A percentile compares a stretch with the other conserved stretches of the same genome.
Evolutionary conservation across 1,140 invertebrate species (phyloP).

Genomic region (Lamellibrachia luymesi): DNA sequence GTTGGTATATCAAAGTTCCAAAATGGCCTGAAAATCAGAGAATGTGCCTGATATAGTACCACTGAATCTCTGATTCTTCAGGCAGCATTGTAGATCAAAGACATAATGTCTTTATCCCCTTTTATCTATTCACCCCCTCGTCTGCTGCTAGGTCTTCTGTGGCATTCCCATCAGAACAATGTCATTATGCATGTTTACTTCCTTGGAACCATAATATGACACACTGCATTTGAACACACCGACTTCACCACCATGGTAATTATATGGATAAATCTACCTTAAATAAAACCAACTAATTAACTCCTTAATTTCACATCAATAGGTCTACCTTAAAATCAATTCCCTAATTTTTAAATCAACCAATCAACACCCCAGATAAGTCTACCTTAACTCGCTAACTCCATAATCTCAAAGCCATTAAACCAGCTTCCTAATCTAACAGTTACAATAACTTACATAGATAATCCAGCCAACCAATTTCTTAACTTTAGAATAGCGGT

Average conservation of each 20-base stretch:
- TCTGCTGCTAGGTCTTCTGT: no score
- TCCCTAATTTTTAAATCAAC: not conserved
- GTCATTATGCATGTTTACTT: not conserved
- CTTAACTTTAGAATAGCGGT: no score
- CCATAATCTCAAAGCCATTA: no score
- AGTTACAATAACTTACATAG: no score
- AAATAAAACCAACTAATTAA: not conserved
- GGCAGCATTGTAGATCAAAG: no score
- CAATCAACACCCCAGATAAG: not conserved
- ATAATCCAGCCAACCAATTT: no score
- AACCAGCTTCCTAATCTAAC: no score
- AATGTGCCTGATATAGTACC: not conserved
- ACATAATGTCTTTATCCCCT: not conserved
- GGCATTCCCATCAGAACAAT: no score
- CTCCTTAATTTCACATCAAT: not conserved
- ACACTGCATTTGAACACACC: no score
- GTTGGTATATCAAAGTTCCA: conserved; percentile 94
- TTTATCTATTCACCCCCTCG: not conserved
- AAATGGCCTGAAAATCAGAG: conserved; percentile 68
- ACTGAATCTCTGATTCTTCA: no score
- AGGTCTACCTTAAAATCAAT: not conserved
- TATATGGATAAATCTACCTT: not conserved
- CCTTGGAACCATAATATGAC: no score
- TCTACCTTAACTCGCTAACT: not conserved
- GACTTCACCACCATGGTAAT: no score